phyloP scores from a whole-genome alignment of 2,888 invertebrate genomes.

The Yponomeuta malinellus region DNA sequence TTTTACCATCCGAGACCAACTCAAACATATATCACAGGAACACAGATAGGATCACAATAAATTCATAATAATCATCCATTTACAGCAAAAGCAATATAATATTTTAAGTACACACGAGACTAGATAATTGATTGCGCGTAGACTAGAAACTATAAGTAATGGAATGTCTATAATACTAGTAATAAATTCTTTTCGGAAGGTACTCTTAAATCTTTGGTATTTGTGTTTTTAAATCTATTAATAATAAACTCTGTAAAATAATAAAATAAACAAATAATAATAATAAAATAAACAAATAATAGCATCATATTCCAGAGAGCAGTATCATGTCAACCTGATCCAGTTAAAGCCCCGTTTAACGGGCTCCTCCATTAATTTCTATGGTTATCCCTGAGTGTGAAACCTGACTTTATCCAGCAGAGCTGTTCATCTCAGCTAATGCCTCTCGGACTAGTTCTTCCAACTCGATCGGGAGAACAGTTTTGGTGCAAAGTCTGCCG shows the following conservation, averaged over 20 bases:
- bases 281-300: neutral
- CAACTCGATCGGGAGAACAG: slow-evolving; percentile 75
- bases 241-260: neutral
- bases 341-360: too few species aligned
- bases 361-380: too few species aligned
- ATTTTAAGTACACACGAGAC: slow-evolving; percentile 23
- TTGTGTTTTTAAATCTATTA: neutral
- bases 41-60: neutral
- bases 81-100: slow-evolving; percentile 14
- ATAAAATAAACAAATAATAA: neutral
- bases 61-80: slow-evolving; percentile 1
- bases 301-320: neutral
- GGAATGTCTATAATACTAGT: neutral
- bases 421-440: slow-evolving; percentile 34
- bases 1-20: neutral
- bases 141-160: slow-evolving; percentile 15
- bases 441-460: slow-evolving; percentile 78
- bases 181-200: neutral
- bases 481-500: slow-evolving; percentile 51
- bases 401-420: neutral
- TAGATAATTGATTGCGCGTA: slow-evolving; percentile 22
- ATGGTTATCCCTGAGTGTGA: neutral
- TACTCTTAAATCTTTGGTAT: slow-evolving; percentile 9
- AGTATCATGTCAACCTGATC: neutral
- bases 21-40: neutral